A percentile compares a stretch with the other conserved stretches of the same genome.
Evolutionary conservation across 2,888 invertebrate genomes (phyloP).

Genomic region (Branchipolynoe longqiensis): DNA sequence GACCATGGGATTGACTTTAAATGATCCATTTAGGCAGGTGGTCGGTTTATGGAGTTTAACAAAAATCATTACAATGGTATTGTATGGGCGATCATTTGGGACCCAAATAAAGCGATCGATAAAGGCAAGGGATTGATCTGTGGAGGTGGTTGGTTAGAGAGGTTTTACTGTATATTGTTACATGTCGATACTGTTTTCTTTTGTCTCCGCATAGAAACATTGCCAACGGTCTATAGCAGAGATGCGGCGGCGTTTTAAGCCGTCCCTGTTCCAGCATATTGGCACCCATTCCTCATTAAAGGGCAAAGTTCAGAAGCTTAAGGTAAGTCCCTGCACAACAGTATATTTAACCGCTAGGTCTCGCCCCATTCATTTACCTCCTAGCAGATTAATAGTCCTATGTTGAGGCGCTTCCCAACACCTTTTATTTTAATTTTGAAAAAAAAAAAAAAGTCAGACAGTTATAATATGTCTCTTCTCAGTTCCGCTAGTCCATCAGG

Average conservation of each 20-base stretch:
- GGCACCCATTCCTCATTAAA: slow-evolving; percentile 96
- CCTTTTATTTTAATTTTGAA: not conserved
- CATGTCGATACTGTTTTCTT: not conserved
- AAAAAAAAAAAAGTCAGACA: not conserved
- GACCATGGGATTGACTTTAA: too few relatives aligned
- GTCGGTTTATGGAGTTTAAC: too few relatives aligned
- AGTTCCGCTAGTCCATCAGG: too few relatives aligned
- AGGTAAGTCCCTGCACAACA: slow-evolving; percentile 85
- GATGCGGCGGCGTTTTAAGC: slow-evolving; percentile 86
- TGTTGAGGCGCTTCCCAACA: not conserved
- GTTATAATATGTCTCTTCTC: not conserved
- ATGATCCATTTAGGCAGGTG: too few relatives aligned
- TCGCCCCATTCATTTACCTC: too few relatives aligned
- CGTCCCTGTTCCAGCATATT: slow-evolving; percentile 96
- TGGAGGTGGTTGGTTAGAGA: too few relatives aligned
- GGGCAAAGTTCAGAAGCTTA: slow-evolving; percentile 97
- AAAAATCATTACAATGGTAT: too few relatives aligned
- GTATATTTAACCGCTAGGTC: not conserved
- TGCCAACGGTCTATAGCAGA: slow-evolving; percentile 84
- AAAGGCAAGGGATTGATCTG: too few relatives aligned
- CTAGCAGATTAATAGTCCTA: too few relatives aligned
- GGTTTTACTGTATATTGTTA: too few relatives aligned
- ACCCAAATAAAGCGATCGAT: too few relatives aligned
- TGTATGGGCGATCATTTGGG: too few relatives aligned
- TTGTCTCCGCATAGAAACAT: slow-evolving; percentile 86